Base-by-base conservation (phyloP, 2,797 vertebrate genomes). In the Sebastes glaucus region DNA sequence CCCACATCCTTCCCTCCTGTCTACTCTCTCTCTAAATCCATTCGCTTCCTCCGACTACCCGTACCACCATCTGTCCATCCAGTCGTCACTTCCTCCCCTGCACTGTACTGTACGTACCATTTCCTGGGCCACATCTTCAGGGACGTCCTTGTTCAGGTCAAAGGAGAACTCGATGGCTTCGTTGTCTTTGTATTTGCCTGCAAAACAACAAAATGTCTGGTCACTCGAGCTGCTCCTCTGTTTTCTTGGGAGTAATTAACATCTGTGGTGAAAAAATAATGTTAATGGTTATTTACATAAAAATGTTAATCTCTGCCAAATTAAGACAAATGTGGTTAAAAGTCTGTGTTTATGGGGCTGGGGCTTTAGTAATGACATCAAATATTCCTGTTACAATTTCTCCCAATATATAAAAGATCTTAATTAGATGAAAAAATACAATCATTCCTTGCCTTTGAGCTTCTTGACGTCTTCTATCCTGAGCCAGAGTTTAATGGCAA, bases 101-200 rank as follows among this genome's bases (percentile, higher is more conserved):
- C 7, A 1, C 1, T 8, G 9, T 64, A 4, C 1, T 8, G 8
- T 64, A 35, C 78, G 2, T 78, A 99, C 99, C 99, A 99, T 99
- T 97, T 99, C 99, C 92, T 99, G 98, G 63, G 98, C 99, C 90
- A 99, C 99, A 91, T 99, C 98, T 95, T 99, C 99, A 59, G 99
- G 97, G 33, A 99, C 96, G 61, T 99, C 99, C 88, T 97, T 98
- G 87, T 96, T 97, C 90, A 99, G 95, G 90, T 99, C 98, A 89
- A 99, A 99, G 71, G 98, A 99, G 94, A 99, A 99, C 88, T 99
- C 99, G 71, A 99, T 99, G 88, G 99, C 99, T 95, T 99, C 99
- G 89, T 99, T 99, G 91, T 99, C 99, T 94, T 99, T 99, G 74
- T 99, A 99, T 96, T 99, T 99, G 68, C 94, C 94, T 95, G 75